Evolutionary conservation across 2,113 vertebrate species (phyloP), one percentile per base, ranked within the genome.

Genomic region (Silurus asotus): DNA sequence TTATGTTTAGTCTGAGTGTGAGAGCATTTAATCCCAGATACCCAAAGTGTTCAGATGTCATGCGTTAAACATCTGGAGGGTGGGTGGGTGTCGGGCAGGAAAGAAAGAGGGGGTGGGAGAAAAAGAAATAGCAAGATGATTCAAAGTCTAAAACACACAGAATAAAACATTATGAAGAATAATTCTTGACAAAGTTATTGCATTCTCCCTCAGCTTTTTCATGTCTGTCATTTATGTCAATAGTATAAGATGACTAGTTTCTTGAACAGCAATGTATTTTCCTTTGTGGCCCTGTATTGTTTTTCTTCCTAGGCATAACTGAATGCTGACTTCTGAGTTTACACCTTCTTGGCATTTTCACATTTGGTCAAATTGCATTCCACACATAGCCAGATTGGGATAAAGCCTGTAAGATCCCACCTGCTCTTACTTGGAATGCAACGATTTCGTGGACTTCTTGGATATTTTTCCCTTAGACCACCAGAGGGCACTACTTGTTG

Each of bases 1-100:
- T 78, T 20, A 79, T 86, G 37, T 58, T 80, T 56, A 14, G 15
- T 80, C 53, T 86, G 19, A 49, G 49, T 3, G 48, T 69, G 67
- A 61, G 14, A 86, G 70, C 49, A 83, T 85, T 77, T 81, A 28
- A 69, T 61, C 45, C 64, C 75, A 78, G 82, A 55, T 74, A 84
- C n/a, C 76, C 58, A 11, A 61, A 81, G 65, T 49, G 49, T 75
- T 84, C 85, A 87, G 83, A 70, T 70, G 64, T 84, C 72, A 84
- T 62, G 80, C 85, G 83, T 80, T 80, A 82, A 77, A 87, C 20
- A 37, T 59, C 85, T 77, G 72, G 25, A 20, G 82, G 58, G 69
- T 70, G 72, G 65, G 45, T n/a, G 81, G 53, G 74, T 37, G 25
- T 37, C 25, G 17, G 56, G 48, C 48, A 51, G 48, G 48, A 51